Evolutionary conservation across 2,888 invertebrate genomes (phyloP), one percentile per base, ranked within the genome.

Genomic region (Drosophila fulvimacula): DNA sequence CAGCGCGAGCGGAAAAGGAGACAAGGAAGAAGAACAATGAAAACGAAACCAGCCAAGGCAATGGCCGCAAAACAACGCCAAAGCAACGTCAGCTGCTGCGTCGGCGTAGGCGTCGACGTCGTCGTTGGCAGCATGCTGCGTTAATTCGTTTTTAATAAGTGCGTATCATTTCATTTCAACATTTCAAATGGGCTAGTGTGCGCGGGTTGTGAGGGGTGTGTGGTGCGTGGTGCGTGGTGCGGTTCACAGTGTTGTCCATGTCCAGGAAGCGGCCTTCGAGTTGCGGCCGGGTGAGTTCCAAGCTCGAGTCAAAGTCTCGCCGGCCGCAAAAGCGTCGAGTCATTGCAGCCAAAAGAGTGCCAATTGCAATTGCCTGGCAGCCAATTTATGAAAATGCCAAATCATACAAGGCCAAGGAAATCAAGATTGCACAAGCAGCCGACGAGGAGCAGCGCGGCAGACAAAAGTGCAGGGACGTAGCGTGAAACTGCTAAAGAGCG

Each of bases 81-180:
- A 60, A 51, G 56, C 55, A 41, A 66, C 57, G 46, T 30, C 73
- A 76, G 77, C 69, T 61, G 62, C 63, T 58, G 62, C 63, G 34
- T 53, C 30, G 36, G 62, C 55, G 48, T 27, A 53, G 57, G 15
- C 60, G 15, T 51, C 21, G 38, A 13, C 55, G 53, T 39, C 19
- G 44, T 46, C 65, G 64, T 63, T 55, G 79, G 76, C 79, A 72
- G 82, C 84, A 77, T 77, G 84, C 81, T 79, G 84, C 73, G 87
- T 88, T 90, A 89, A 88, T 85, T 86, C 80, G 82, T 86, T 82
- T 83, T 90, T 88, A 90, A 90, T 90, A 91, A 89, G 79, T 89
- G 87, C 86, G 82, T 89, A 90, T 90, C 89, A 89, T 87, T 88
- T 88, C 80, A 81, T 83, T 82, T 83, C 82, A 89, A 87, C 87